Percentiles rank a stretch among this genome's conserved stretches.
Conservation (phyloP, 2,888 invertebrate species). For the Leptogaster cylindrica region DNA sequence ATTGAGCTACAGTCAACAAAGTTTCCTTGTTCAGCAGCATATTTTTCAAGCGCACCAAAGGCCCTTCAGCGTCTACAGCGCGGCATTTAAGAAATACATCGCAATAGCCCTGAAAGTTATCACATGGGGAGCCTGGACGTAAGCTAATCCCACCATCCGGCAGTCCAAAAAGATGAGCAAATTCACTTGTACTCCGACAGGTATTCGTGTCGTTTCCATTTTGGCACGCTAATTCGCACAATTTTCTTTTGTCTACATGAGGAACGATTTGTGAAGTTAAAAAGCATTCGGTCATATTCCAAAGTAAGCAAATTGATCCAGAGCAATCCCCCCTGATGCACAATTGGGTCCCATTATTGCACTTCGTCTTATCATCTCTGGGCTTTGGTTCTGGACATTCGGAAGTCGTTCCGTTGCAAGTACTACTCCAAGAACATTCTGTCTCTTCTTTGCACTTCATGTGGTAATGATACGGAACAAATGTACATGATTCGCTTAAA, state of each 20-base stretch:
- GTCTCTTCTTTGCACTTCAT: conserved; percentile 82
- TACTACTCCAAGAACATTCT: conserved; percentile 88
- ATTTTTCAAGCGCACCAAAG: conserved; percentile 94
- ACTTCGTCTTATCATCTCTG: conserved; percentile 88
- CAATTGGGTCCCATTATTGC: conserved; percentile 89
- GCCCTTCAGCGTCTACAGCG: conserved; percentile 98
- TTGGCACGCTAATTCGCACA: conserved; percentile 98
- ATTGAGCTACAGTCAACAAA: conserved; percentile 84
- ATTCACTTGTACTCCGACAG: conserved; percentile 88
- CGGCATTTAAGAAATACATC: conserved; percentile 99
- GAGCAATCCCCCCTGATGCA: conserved; percentile 91
- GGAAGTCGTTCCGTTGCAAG: conserved; percentile 84
- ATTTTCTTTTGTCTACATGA: conserved; percentile 79
- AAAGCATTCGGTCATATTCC: conserved; percentile 95
- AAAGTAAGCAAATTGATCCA: conserved; percentile 93
- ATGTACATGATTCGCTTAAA: conserved; percentile 76
- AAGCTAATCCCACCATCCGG: conserved; percentile 84
- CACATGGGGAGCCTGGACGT: conserved; percentile 96
- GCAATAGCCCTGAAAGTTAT: conserved; percentile 99
- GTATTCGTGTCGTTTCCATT: conserved; percentile 75
- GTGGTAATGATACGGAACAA: conserved; percentile 70
- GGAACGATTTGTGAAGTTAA: conserved; percentile 79
- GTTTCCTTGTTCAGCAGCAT: conserved; percentile 91
- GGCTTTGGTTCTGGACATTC: conserved; percentile 86
- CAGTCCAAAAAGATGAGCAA: conserved; percentile 74